phyloP scores from a whole-genome alignment of 2,113 vertebrate species.

The Corythornis madagascariensis region DNA sequence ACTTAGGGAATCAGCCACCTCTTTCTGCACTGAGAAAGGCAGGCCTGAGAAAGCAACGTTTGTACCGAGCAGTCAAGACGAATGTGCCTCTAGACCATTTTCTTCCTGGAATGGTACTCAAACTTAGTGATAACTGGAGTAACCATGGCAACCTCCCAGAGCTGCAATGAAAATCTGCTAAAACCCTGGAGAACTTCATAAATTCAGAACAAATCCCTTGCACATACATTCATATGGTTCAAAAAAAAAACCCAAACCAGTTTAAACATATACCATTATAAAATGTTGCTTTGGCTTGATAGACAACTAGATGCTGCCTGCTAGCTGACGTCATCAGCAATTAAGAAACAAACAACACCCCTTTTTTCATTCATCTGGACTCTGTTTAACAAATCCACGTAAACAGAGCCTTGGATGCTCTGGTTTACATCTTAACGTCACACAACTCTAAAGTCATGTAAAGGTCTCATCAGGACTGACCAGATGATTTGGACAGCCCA shows the following conservation, averaged over 20 bases:
- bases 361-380: background rate
- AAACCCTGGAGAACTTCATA: background rate
- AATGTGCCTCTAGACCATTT: background rate
- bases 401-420: background rate
- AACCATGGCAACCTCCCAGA: background rate
- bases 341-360: background rate
- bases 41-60: background rate
- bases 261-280: background rate
- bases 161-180: background rate
- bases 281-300: background rate
- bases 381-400: background rate
- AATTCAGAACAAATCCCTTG: background rate
- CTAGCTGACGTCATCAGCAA: background rate
- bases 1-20: background rate
- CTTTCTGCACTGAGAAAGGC: background rate
- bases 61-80: rapidly evolving
- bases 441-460: background rate
- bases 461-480: background rate
- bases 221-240: conserved; percentile 5
- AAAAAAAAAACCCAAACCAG: background rate
- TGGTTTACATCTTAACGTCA: background rate
- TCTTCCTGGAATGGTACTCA: background rate
- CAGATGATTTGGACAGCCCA: background rate
- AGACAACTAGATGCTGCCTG: background rate
- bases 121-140: background rate